phyloP scores from a whole-genome alignment of 2,888 invertebrate species.

The Alentia gelatinosa region DNA sequence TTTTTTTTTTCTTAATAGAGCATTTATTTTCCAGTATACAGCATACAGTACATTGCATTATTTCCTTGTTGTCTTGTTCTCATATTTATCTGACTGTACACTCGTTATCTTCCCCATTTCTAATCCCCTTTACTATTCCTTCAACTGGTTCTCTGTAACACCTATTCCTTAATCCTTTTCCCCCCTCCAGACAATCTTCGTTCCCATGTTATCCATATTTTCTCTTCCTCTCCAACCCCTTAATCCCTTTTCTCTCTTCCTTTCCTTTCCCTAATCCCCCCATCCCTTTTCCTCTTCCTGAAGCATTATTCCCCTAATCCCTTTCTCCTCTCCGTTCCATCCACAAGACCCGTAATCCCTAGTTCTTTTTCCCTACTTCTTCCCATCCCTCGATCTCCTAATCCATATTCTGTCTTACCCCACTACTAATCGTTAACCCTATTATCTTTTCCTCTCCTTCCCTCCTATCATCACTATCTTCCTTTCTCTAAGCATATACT shows the following conservation, averaged over 20 bases:
- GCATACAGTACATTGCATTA: background rate
- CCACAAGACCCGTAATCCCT: background rate
- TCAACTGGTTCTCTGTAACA: background rate
- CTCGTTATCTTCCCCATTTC: background rate
- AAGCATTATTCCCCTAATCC: background rate
- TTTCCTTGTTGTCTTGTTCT: background rate
- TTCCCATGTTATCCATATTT: background rate
- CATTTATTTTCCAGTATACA: background rate
- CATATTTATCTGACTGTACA: background rate
- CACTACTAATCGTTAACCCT: too few species aligned
- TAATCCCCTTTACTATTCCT: background rate
- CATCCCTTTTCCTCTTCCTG: background rate
- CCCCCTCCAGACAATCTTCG: background rate
- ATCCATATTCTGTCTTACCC: background rate
- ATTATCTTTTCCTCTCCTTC: too few species aligned
- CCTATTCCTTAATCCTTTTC: background rate
- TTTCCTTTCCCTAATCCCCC: background rate
- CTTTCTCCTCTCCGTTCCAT: background rate
- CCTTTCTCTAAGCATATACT: too few species aligned
- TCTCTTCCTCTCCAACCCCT: background rate
- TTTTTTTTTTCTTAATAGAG: background rate
- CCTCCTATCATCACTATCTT: too few species aligned
- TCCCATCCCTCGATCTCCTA: background rate
- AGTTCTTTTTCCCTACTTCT: background rate
- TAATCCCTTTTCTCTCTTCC: background rate